Evolutionary conservation across 1,140 invertebrate species (phyloP), one percentile per base, ranked within the genome.

Genomic region (Hyles vespertilio): DNA sequence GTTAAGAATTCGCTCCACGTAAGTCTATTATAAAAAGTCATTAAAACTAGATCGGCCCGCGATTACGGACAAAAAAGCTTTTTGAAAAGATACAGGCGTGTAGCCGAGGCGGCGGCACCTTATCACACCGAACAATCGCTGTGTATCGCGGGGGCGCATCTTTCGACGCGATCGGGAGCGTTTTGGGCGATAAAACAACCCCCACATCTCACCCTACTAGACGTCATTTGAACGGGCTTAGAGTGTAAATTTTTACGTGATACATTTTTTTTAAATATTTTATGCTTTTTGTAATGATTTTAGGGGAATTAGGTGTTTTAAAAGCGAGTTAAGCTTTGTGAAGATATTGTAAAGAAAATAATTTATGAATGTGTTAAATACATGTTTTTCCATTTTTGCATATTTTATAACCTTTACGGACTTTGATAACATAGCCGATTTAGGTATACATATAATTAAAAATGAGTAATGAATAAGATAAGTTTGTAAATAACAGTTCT

Each of bases 11-110:
- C 36, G 11, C 36, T 36, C 52, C 59, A 51, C 64, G 57, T 61
- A 66, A 66, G 59, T 51, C 64, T 61, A 65, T 65, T 67, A 67
- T 63, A 65, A 61, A 72, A 72, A 72, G 66, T 72, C 64, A 72
- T 72, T 72, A 72, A 66, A 69, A 61, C 58, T 60, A 69, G 70
- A 72, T 72, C 48, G 40, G 58, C 46, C 4, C 40, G 45, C 50
- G 67, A 69, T 70, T 70, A 62, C 43, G 60, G 48, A 58, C 59
- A 65, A 67, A 65, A 40, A 67, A 67, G 12, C 65, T 65, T 69
- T 72, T 63, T 66, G 62, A 60, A 66, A 65, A 70, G 68, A 70
- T 73, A 73, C 67, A 68, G 63, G 63, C 63, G 55, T 61, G 65
- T 61, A 57, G 57, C 58, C 52, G 48, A 64, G 62, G 58, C 59